These are phyloP conservation scores for Latrodectus hesperus DNA, from an alignment of 2,888 invertebrate genomes.

Conservation along the genomic window DNA sequence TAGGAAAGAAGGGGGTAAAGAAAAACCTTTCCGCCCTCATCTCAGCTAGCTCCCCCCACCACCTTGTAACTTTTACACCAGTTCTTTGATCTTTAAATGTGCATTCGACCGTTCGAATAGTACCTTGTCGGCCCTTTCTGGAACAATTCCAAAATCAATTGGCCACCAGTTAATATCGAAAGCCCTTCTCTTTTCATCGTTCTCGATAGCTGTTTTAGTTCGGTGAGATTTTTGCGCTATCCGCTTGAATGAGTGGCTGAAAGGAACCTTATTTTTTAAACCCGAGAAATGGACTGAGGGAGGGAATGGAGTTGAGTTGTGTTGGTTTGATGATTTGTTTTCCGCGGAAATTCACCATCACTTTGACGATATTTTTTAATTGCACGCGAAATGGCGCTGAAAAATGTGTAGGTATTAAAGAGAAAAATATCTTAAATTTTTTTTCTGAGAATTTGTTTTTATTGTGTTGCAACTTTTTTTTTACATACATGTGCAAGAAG, in stretches of 20 bases:
- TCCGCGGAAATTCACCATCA: too few species aligned
- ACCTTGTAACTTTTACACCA: slow-evolving; percentile 24
- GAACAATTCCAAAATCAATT: slow-evolving; percentile 60
- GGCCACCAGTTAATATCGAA: slow-evolving; percentile 42
- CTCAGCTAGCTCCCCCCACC: not conserved
- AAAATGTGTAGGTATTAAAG: too few species aligned
- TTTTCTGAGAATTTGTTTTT: too few species aligned
- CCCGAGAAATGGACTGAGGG: too few species aligned
- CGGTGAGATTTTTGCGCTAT: slow-evolving; percentile 19
- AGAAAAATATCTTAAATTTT: too few species aligned
- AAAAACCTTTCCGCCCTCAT: not conserved
- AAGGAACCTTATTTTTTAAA: not conserved
- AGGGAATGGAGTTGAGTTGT: too few species aligned
- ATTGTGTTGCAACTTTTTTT: too few species aligned
- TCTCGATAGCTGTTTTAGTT: not conserved
- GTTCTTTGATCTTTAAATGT: slow-evolving; percentile 51
- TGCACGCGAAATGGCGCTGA: too few species aligned
- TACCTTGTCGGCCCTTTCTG: slow-evolving; percentile 34
- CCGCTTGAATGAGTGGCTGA: slow-evolving; percentile 8
- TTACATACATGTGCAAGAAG: too few species aligned
- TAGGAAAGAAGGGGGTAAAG: not conserved
- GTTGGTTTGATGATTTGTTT: too few species aligned
- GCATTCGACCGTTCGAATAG: slow-evolving; percentile 38
- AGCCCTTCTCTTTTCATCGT: not conserved
- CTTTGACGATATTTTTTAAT: too few species aligned